Evolutionary conservation across 2,113 vertebrate species (phyloP), one percentile per base, ranked within the genome.

Genomic region (Harpagus bidentatus): DNA sequence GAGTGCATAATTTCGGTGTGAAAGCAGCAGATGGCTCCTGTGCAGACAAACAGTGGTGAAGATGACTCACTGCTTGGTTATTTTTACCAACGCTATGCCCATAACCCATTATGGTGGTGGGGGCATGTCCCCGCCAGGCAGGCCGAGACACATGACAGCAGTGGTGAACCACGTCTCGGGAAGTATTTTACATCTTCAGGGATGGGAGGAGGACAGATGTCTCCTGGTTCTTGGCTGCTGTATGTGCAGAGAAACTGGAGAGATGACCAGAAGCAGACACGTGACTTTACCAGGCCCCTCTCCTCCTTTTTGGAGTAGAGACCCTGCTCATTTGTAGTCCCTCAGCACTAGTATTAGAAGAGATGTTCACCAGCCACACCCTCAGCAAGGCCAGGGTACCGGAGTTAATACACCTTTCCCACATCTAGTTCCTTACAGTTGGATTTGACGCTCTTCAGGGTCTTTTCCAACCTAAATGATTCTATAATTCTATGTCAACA

Each of bases 21-120:
- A 52, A 84, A 90, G 94, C 4, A 19, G 85, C 93, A 97, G 93
- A 85, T 61, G 2, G 85, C 66, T 93, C 76, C 85, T 2, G 72
- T 7, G 9, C 63, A 73, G 82, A 69, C 48, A 50, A 59, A 82
- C 65, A 58, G 52, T 61, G 86, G 94, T 48, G 67, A 23, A 23
- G 76, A 21, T 71, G 89, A 97, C n/a, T 95, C 92, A 92, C 69
- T 22, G 72, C 87, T 61, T 16, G 34, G 86, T 72, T 95, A 86
- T 95, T 97, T 97, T 92, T 95, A 95, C 48, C 87, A 76, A 11
- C 18, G 4, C 59, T 71, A 17, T 90, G 85, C 56, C 72, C 88
- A 76, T 83, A 82, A 50, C 61, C 79, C 12, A 14, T 83, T 77
- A 71, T 48, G 16, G 1, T 34, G 63, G 71, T 15, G 45, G 88